Base-by-base conservation (phyloP, 2,113 vertebrate genomes). In the Planiliza haematocheilus region DNA sequence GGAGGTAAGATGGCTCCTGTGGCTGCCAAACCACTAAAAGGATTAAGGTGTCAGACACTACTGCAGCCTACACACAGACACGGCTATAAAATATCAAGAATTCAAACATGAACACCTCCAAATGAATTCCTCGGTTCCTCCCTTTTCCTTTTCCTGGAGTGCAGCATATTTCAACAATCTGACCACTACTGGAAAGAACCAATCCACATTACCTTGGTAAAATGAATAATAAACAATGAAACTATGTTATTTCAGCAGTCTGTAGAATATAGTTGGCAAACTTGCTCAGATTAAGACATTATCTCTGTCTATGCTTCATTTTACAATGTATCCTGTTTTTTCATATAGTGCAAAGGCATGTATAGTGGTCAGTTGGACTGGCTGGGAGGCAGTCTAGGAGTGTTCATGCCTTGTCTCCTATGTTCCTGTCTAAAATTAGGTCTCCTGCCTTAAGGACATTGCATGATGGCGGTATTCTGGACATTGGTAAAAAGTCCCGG, bases 351-450 rank as follows among this genome's bases (percentile, higher is more conserved):
- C 60, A 83, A 36, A 66, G 41, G 30, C 46, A 66, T 42, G 50
- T 58, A 38, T 34, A 56, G 63, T 65, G 10, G 63, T 70, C 49
- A 46, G 74, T 41, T 53, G 66, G 64, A 63, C 55, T 70, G 58
- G 64, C 57, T 70, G 12, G 60, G 52, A 83, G 70, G 65, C 49
- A 70, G 63, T 79, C 64, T 30, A 59, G 69, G 82, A 83, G 66
- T 62, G 70, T 69, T 88, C 61, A 60, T 30, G 20, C 53, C 1
- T 12, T 67, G 77, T 52, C 67, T 75, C 81, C 73, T 13, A 57
- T 78, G 78, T 70, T 78, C 55, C 21, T 10, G 18, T 87, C 87
- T 90, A 92, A 90, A 91, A 86, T 83, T 86, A 91, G 82, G 60
- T 58, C 16, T 41, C 42, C 14, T 51, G 67, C 81, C 85, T 65